Conservation (phyloP, 64 coral and sea anemone genomes). For the Montipora sp. region DNA sequence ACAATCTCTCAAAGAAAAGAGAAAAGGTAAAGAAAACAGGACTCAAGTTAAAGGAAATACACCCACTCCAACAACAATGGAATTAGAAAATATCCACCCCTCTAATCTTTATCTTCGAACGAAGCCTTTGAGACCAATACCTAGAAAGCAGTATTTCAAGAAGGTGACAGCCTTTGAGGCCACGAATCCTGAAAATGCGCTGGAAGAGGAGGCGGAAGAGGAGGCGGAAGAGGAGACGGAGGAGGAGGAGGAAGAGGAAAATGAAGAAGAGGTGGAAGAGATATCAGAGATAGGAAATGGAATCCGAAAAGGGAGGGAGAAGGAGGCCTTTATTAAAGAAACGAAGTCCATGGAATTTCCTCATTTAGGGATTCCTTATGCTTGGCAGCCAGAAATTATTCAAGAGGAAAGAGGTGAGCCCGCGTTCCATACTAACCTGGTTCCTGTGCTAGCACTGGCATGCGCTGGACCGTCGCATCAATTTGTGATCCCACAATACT, state of each 20-base stretch:
- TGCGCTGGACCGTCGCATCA: conserved; percentile 71
- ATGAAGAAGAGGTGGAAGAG: not conserved
- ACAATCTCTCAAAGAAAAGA: not conserved
- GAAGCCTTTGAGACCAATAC: not conserved
- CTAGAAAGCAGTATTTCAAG: not conserved
- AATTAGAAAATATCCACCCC: not conserved
- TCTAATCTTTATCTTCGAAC: not conserved
- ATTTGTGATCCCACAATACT: conserved; percentile 61
- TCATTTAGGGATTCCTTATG: conserved; percentile 23
- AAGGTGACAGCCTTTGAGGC: not conserved
- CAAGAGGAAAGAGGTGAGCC: not conserved
- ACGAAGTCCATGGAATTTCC: conserved; percentile 22
- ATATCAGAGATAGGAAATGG: not conserved
- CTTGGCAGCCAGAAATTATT: not conserved
- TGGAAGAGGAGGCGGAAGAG: not conserved
- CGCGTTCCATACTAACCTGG: not conserved
- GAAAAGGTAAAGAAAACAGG: not conserved
- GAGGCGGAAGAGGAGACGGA: not conserved
- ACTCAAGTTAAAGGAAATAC: not conserved
- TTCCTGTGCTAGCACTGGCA: conserved; percentile 76
- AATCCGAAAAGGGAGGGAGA: not conserved
- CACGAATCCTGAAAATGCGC: not conserved
- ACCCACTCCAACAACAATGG: not conserved
- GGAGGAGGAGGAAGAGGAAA: not conserved
- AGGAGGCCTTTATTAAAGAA: not conserved